Evolutionary conservation across 2,888 invertebrate species (phyloP).

Genomic region (Tribolium freemani): DNA sequence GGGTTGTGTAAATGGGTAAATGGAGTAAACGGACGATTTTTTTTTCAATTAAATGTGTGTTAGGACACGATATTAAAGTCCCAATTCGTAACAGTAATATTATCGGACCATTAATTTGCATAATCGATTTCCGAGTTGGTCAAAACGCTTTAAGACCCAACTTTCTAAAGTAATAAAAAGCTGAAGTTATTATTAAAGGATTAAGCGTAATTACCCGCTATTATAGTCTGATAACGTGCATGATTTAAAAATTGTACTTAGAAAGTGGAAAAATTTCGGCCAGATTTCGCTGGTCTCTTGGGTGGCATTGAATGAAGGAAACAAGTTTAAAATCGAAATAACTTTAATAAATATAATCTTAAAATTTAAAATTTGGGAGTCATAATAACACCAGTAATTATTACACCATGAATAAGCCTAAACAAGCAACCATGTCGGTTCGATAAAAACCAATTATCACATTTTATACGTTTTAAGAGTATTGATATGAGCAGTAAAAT

Average conservation of each 20-base stretch:
- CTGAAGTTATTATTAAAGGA: too few species aligned
- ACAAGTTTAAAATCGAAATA: background rate
- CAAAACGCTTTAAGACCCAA: too few species aligned
- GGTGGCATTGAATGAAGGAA: background rate
- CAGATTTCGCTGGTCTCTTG: background rate
- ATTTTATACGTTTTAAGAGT: background rate
- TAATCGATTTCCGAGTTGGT: too few species aligned
- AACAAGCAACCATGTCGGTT: background rate
- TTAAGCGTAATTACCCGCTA: too few species aligned
- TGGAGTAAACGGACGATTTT: too few species aligned
- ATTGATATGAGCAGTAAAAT: background rate
- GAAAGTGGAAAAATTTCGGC: too few species aligned
- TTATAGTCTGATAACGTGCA: too few species aligned
- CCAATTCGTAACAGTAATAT: too few species aligned
- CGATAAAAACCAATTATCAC: background rate
- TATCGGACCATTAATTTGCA: too few species aligned
- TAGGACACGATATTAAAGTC: too few species aligned
- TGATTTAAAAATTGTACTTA: too few species aligned
- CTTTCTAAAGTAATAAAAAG: too few species aligned
- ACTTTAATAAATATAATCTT: background rate
- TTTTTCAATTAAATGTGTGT: background rate
- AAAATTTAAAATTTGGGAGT: background rate
- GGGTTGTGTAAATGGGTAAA: background rate
- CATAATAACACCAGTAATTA: background rate
- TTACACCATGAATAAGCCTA: background rate